A percentile compares a stretch with the other conserved stretches of the same genome.
Evolutionary conservation across 2,888 invertebrate species (phyloP).

Genomic region (Synanthedon formicaeformis): DNA sequence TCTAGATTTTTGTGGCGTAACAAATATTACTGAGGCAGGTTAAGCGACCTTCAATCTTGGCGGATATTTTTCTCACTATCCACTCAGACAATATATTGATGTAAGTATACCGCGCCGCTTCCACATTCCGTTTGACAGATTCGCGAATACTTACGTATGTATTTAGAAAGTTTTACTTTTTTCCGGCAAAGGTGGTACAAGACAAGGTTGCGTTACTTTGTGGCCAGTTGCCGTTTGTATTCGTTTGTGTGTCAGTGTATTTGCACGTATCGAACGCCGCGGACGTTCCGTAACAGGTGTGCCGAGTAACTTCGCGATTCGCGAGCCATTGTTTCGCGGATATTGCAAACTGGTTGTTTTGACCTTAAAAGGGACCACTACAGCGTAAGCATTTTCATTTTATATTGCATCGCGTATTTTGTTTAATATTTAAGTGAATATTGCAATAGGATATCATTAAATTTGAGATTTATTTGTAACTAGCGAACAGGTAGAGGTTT

Average conservation of each 20-base stretch:
- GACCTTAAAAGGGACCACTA: slow-evolving; percentile 15
- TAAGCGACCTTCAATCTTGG: no score
- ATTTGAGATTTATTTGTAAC: no score
- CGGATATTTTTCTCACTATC: no score
- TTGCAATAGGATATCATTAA: no score
- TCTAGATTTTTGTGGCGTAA: no score
- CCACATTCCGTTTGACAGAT: slow-evolving; percentile 20
- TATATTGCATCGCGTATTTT: not conserved
- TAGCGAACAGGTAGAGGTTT: no score
- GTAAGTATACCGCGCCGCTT: slow-evolving; percentile 1
- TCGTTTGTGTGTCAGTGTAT: slow-evolving; percentile 38
- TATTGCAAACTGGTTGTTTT: slow-evolving; percentile 15
- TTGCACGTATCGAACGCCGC: slow-evolving; percentile 24
- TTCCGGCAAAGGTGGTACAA: slow-evolving; percentile 32
- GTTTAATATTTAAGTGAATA: no score
- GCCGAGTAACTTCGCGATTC: slow-evolving; percentile 1
- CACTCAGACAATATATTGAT: no score
- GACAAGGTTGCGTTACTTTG: slow-evolving; percentile 31
- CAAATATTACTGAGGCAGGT: no score
- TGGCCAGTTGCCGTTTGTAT: slow-evolving; percentile 46
- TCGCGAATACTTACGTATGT: slow-evolving; percentile 42
- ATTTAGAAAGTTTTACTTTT: slow-evolving; percentile 63
- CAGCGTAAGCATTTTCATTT: slow-evolving; percentile 15
- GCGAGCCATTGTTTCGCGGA: slow-evolving; percentile 3
- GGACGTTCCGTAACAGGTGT: slow-evolving; percentile 3